Conservation (phyloP, 2,888 invertebrate genomes). For the Caenorhabditis afra region DNA sequence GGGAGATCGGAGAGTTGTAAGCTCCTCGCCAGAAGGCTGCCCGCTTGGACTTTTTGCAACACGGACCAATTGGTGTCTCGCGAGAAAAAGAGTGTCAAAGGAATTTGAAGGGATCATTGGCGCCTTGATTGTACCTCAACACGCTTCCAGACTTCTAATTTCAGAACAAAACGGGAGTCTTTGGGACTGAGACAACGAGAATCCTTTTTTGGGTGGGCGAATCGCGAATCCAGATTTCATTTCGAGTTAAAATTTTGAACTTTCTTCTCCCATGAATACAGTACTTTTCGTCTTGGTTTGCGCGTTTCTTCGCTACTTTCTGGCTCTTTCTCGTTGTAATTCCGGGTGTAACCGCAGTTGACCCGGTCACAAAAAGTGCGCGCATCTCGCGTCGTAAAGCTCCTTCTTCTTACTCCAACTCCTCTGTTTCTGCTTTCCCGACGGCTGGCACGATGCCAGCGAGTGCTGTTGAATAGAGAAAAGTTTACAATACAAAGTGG, state of each 20-base stretch:
- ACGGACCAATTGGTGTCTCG: slow-evolving; percentile 38
- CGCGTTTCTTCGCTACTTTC: not conserved
- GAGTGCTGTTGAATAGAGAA: slow-evolving; percentile 4
- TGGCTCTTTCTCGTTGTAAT: not conserved
- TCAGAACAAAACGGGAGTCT: too few species aligned
- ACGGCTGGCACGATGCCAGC: slow-evolving; percentile 52
- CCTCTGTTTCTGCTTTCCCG: too few species aligned
- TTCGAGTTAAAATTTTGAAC: too few species aligned
- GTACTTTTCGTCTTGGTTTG: too few species aligned
- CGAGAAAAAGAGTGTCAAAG: slow-evolving; percentile 24
- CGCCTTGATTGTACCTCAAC: not conserved
- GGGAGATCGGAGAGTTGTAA: slow-evolving; percentile 40
- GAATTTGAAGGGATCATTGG: slow-evolving; percentile 31
- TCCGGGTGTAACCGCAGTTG: slow-evolving; percentile 49
- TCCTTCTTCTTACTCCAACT: slow-evolving; percentile 8
- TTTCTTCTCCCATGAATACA: too few species aligned
- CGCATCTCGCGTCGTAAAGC: slow-evolving; percentile 45
- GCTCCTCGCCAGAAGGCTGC: slow-evolving; percentile 32
- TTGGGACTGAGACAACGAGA: too few species aligned
- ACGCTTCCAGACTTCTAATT: too few species aligned
- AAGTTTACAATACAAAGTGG: slow-evolving; percentile 2
- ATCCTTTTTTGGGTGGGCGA: too few species aligned
- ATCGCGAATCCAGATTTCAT: too few species aligned
- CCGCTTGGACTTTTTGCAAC: slow-evolving; percentile 42
- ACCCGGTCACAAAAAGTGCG: slow-evolving; percentile 55